These are phyloP conservation scores for Phylloscopus whistleri DNA, from an alignment of 2,113 vertebrate genomes.

Conservation along the genomic window DNA sequence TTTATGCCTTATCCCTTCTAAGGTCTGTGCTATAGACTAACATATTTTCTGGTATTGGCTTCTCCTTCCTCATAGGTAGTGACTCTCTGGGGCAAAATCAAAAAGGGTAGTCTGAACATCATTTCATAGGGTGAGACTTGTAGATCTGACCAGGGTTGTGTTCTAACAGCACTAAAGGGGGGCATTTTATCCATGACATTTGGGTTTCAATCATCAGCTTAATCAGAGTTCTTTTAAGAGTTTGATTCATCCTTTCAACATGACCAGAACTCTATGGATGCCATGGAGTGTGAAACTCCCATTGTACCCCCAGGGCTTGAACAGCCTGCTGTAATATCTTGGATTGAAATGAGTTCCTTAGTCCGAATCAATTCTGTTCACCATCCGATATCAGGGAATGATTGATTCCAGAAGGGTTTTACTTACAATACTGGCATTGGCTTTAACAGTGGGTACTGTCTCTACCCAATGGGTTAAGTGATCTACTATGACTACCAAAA, in stretches of 20 bases:
- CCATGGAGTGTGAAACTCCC: neutral
- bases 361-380: no score
- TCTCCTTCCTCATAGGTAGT: neutral
- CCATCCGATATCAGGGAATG: no score
- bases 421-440: no score
- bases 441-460: no score
- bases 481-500: no score
- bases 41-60: neutral
- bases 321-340: neutral
- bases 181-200: neutral
- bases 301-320: neutral
- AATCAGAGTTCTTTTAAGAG: neutral
- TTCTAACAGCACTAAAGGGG: neutral
- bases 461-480: no score
- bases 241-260: neutral
- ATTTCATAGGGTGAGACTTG: no score
- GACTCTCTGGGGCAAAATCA: neutral
- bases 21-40: neutral
- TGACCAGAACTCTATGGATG: neutral
- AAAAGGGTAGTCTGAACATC: neutral
- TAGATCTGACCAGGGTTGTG: neutral
- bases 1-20: neutral
- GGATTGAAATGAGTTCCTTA: no score
- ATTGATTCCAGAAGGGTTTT: no score
- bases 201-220: neutral